Evolutionary conservation across 2,797 vertebrate genomes (phyloP), one percentile per base, ranked within the genome.

Genomic region (Adrianichthys oophorus): DNA sequence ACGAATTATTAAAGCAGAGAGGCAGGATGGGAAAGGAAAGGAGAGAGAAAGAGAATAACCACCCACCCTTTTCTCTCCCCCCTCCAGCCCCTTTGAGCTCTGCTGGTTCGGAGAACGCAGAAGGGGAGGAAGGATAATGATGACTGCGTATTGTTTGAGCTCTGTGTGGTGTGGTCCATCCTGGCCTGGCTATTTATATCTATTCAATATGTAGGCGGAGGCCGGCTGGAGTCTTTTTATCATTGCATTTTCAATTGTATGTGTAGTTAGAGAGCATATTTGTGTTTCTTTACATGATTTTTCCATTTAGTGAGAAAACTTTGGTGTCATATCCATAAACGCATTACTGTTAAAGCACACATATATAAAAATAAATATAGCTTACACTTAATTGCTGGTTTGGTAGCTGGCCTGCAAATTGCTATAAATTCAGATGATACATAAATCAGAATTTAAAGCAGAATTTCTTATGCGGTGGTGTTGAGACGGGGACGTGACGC

Each of bases 91-190:
- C 37, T 60, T 49, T 3, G 4, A 65, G 74, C 71, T 58, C 23
- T 77, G 72, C 76, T 74, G 74, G 78, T 66, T 68, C 59, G 65
- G 60, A 79, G 76, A 76, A 74, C 72, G 73, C 68, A 53, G 71
- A 29, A 67, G 56, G 74, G 76, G 83, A 75, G 81, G 82, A 79
- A 83, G 84, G 78, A 76, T 70, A 76, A 77, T 41, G 65, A 72
- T 74, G 72, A 66, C 49, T 67, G 80, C 79, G 83, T 83, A 85
- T 90, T 87, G 89, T 88, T 88, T 76, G 73, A 88, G 87, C 82
- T 74, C 44, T 70, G 65, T 78, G 73, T 62, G 78, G 81, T 78
- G 70, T 41, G 55, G 82, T 79, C 70, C 80, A 81, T 52, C 46
- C 65, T 75, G 68, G 57, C 70, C 66, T 1, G 40, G 70, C 82